A percentile compares a stretch with the other conserved stretches of the same genome.
These are phyloP conservation scores for Chrysemys picta DNA, from an alignment of 2,113 vertebrate genomes.

Conservation along the genomic window DNA sequence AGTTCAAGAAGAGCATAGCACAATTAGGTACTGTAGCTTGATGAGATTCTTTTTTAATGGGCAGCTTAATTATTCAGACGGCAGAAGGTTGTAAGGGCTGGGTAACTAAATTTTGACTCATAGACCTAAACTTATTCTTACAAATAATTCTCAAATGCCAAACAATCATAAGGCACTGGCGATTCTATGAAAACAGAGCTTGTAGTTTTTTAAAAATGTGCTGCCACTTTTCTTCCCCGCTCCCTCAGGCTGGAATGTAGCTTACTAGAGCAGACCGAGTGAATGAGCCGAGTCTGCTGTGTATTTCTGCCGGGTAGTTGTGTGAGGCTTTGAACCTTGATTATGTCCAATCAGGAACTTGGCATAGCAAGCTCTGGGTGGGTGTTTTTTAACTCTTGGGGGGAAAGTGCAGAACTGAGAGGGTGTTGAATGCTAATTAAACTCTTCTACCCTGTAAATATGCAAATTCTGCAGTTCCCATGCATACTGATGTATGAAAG, in stretches of 20 bases:
- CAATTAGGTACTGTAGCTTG: not conserved
- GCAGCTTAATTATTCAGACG: not conserved
- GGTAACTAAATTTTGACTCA: not conserved
- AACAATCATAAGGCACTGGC: not conserved
- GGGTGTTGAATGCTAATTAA: not conserved
- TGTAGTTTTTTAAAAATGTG: not conserved
- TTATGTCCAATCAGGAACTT: not conserved
- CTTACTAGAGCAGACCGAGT: not conserved
- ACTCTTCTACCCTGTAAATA: not conserved
- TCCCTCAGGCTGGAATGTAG: accelerated
- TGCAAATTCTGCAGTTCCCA: not conserved
- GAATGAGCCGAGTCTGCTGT: not conserved
- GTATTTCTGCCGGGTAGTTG: not conserved
- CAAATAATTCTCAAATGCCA: not conserved
- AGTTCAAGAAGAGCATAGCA: not conserved
- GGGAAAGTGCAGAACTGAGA: not conserved
- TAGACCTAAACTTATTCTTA: not conserved
- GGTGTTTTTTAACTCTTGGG: not conserved
- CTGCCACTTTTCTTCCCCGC: not conserved
- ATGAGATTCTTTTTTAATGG: not conserved
- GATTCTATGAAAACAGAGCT: not conserved
- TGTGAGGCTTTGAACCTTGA: not conserved
- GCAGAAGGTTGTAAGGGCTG: not conserved
- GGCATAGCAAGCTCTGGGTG: not conserved
- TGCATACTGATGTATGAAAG: accelerated